These are phyloP conservation scores for Ammospiza caudacuta DNA, from an alignment of 2,113 vertebrate genomes.

Conservation along the genomic window DNA sequence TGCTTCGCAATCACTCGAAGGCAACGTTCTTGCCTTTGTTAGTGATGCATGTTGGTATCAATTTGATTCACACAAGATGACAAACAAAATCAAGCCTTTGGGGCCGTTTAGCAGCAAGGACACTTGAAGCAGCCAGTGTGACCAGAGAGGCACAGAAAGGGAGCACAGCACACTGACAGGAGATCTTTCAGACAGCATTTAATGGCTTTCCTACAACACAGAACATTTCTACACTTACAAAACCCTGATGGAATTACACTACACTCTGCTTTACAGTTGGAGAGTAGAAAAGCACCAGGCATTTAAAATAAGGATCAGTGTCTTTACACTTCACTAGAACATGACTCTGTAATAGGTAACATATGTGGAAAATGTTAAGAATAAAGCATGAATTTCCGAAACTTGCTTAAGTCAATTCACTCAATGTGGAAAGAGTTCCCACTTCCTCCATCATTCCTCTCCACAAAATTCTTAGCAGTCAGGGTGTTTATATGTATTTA, in stretches of 20 bases:
- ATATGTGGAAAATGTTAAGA: constrained; percentile 51
- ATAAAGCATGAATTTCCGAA: constrained; percentile 18
- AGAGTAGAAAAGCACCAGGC: constrained; percentile 18
- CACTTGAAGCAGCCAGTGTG: neutral
- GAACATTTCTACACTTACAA: neutral
- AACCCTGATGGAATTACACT: constrained; percentile 3
- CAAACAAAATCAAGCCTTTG: neutral
- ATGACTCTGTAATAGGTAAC: constrained; percentile 50
- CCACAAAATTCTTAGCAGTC: neutral
- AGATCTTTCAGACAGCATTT: neutral
- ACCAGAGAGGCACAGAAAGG: neutral
- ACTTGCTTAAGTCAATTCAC: neutral
- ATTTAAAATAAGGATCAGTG: constrained; percentile 40
- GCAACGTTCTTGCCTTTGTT: neutral
- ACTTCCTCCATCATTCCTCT: neutral
- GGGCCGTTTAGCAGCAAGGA: neutral
- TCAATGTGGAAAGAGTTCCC: neutral
- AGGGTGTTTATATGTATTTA: neutral
- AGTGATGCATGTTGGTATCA: neutral
- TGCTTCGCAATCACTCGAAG: neutral
- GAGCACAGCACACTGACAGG: neutral
- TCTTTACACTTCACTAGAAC: constrained; percentile 58
- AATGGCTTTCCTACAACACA: neutral
- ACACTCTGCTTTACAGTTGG: neutral
- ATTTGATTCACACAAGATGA: neutral